Evolutionary conservation across 92 coral and sea anemone genomes (phyloP).

Genomic region (Parazoanthus darwini): DNA sequence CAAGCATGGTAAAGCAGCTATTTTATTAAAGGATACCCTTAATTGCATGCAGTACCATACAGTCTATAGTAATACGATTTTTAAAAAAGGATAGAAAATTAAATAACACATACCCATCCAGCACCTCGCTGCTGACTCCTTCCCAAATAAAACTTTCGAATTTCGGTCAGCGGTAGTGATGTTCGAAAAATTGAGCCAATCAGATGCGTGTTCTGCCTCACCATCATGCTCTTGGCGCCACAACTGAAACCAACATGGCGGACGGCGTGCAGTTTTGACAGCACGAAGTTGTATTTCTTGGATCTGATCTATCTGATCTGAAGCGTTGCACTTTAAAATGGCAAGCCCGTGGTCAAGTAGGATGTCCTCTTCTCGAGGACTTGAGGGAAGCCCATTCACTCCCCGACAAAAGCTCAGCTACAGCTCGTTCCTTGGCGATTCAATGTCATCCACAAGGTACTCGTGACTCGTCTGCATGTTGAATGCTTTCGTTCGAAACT

Average conservation of each 20-base stretch:
- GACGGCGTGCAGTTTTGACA: constrained; percentile 27
- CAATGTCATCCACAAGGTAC: constrained; percentile 50
- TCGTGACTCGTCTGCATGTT: background rate
- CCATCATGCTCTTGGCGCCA: constrained; percentile 59
- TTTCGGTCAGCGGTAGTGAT: background rate
- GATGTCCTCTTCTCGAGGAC: constrained; percentile 43
- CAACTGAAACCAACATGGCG: constrained; percentile 59
- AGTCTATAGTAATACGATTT: too few relatives aligned
- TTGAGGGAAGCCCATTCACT: constrained; percentile 57
- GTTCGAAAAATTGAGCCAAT: constrained; percentile 45
- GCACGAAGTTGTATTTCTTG: background rate
- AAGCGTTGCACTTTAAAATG: constrained; percentile 36
- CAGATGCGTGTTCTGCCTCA: constrained; percentile 36
- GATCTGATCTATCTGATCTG: background rate
- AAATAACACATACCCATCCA: background rate
- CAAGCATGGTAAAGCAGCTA: background rate
- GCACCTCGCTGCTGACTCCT: too few relatives aligned
- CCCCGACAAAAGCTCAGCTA: constrained; percentile 69
- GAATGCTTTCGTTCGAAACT: too few relatives aligned
- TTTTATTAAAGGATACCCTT: background rate
- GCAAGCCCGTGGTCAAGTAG: constrained; percentile 77
- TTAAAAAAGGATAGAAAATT: background rate
- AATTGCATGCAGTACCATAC: too few relatives aligned
- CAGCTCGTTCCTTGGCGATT: constrained; percentile 66
- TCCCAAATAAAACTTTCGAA: background rate